Conservation (phyloP, 2,113 vertebrate species). For the Trichechus manatus region DNA sequence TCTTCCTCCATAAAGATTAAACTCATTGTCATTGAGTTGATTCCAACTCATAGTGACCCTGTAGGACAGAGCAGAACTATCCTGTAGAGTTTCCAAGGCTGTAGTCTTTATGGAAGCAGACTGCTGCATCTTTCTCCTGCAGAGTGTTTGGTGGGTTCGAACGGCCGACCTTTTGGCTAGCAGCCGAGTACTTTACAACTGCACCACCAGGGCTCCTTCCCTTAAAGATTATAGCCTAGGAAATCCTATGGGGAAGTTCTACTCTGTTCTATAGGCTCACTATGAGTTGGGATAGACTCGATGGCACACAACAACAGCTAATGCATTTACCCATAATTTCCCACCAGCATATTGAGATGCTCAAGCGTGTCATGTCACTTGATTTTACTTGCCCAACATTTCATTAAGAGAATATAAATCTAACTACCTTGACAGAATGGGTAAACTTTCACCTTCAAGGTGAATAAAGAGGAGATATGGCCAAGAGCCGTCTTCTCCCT, state of each 20-base stretch:
- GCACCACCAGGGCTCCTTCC: neutral
- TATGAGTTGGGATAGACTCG: neutral
- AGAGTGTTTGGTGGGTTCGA: neutral
- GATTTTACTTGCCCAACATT: conserved; percentile 22
- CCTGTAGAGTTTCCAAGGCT: too few species aligned
- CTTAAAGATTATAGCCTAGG: neutral
- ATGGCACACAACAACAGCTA: neutral
- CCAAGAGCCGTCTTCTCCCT: neutral
- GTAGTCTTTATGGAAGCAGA: neutral
- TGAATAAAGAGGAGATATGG: neutral
- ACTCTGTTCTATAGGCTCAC: neutral
- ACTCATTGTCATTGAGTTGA: neutral
- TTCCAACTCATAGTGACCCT: neutral
- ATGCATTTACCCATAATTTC: neutral
- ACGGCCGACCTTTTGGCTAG: neutral
- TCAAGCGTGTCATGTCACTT: neutral
- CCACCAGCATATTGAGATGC: neutral
- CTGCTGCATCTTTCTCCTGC: neutral
- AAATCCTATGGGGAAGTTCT: neutral
- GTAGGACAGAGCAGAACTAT: neutral
- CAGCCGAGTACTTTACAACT: neutral
- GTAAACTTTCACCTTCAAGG: neutral
- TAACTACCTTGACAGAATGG: neutral
- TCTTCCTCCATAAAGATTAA: neutral
- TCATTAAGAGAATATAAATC: neutral